Base-by-base conservation (phyloP, 2,888 invertebrate genomes). In the Megastigmus dorsalis region DNA sequence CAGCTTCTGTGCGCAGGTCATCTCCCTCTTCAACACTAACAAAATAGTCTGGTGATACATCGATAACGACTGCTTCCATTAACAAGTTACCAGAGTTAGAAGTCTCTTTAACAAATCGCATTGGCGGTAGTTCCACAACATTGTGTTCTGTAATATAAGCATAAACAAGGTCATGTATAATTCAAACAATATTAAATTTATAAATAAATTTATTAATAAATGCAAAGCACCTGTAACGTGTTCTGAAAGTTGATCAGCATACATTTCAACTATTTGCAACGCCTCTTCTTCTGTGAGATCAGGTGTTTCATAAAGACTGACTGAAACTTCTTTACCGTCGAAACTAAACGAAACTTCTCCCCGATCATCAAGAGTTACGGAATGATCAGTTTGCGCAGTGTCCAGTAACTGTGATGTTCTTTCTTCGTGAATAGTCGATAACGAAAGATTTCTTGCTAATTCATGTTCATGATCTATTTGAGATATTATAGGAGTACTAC, bases 221-320 rank as follows among this genome's bases (percentile, higher is more conserved):
- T n/a, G n/a, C n/a, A n/a, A n/a, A n/a, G n/a, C n/a, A n/a, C 92
- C 92, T 79, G 92, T 91, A 10, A 96, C 93, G 84, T 96, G 94
- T 89, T 97, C 96, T 0, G 96, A 96, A 71, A 96, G 90, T 88
- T 97, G 96, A 85, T 97, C 96, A 0, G 97, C 97, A 84, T 96
- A 97, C 95, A 97, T 96, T 90, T 97, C 96, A 0, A 96, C 94
- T 81, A 97, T 95, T 89, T 96, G 95, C 36, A 96, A 89, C 0
- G 96, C 97, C 89, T 97, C 96, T 87, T 96, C 95, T 88, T 97
- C 96, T 0, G 96, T 97, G 60, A 97, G 89, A 88, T 97, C 97
- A 0, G 97, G 97, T 0, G 97, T 97, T 89, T 97, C 97, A 83
- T 96, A 97, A 2, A 97, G 88, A 3, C 96, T 96, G 0, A 96